Percentiles rank a stretch among this genome's conserved stretches.
Conservation (phyloP, 2,113 vertebrate genomes). For the Bungarus multicinctus region DNA sequence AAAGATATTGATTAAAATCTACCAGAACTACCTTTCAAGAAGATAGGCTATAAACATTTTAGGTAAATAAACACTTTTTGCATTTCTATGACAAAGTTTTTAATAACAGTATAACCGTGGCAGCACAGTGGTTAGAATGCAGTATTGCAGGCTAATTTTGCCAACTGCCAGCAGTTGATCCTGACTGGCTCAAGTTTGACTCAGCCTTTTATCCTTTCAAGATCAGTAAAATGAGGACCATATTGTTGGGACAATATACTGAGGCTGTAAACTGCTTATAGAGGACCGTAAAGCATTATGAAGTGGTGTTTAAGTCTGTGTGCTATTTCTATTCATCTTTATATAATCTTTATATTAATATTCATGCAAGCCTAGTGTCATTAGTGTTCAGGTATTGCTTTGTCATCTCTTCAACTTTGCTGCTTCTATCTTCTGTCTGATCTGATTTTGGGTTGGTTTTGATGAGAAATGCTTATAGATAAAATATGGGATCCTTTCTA, state of each 20-base stretch:
- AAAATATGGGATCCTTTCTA: not conserved
- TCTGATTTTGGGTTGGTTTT: not conserved
- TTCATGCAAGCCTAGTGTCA: too few species aligned
- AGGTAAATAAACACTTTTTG: not conserved
- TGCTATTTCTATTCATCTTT: not conserved
- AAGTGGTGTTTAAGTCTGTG: not conserved
- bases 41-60: not conserved
- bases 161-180: not conserved
- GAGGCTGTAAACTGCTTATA: not conserved
- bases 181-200: not conserved
- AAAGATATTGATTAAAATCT: not conserved
- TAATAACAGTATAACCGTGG: not conserved
- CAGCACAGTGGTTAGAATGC: not conserved
- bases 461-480: not conserved
- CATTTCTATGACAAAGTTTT: not conserved
- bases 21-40: not conserved
- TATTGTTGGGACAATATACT: not conserved
- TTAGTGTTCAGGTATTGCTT: not conserved
- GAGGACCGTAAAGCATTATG: not conserved
- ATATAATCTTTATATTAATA: not conserved
- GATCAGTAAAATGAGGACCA: not conserved
- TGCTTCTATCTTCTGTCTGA: not conserved
- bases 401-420: not conserved
- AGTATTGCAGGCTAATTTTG: not conserved
- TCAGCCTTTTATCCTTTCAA: not conserved